A percentile compares a stretch with the other conserved stretches of the same genome.
These are phyloP conservation scores for Lutra lutra DNA, from an alignment of 2,797 vertebrate species.

Conservation along the genomic window DNA sequence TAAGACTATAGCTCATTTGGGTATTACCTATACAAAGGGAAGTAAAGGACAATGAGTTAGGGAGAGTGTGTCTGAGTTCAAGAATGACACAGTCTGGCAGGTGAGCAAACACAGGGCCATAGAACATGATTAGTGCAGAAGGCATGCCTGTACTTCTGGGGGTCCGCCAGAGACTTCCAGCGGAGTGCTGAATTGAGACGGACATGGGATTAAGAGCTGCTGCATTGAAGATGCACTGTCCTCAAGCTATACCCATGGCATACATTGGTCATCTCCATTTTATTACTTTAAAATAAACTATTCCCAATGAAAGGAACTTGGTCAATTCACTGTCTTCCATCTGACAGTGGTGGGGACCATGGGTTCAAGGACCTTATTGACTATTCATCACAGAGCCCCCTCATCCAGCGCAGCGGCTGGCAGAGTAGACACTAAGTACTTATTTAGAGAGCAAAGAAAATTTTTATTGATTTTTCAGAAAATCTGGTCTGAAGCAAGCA, in stretches of 20 bases:
- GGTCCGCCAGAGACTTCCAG: background rate
- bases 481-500: background rate
- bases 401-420: too few relatives aligned
- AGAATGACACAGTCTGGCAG: accelerated
- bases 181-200: background rate
- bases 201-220: background rate
- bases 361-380: background rate
- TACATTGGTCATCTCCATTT: background rate
- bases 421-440: background rate
- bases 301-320: background rate
- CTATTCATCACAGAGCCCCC: accelerated
- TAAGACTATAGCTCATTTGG: background rate
- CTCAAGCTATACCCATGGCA: background rate
- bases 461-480: background rate
- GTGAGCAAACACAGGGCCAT: background rate
- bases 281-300: background rate
- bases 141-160: accelerated
- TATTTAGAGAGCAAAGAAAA: background rate
- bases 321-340: background rate
- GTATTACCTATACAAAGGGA: background rate
- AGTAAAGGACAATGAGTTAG: background rate
- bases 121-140: background rate
- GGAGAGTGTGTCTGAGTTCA: background rate
- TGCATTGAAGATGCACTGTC: background rate
- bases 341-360: too few relatives aligned